Conservation (phyloP, 2,113 vertebrate species). For the Apteryx owenii region DNA sequence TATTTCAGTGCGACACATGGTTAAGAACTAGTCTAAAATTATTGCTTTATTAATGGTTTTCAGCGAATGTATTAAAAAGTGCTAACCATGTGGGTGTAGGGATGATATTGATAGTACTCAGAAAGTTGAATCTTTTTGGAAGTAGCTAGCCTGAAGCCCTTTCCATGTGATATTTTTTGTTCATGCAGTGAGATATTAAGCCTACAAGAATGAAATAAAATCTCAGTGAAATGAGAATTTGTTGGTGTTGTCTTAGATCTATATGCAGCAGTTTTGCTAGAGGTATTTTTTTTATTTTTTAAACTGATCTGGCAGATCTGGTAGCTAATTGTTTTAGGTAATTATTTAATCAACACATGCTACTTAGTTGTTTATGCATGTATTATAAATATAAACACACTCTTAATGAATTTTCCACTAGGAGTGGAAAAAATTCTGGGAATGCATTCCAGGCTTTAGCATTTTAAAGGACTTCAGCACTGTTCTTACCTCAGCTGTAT, state of each 20-base stretch:
- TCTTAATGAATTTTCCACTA: neutral
- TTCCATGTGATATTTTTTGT: slow-evolving; percentile 77
- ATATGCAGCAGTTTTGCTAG: neutral
- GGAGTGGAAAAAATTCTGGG: neutral
- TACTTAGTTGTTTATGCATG: neutral
- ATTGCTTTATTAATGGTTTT: slow-evolving; percentile 83
- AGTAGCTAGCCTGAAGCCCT: slow-evolving; percentile 74
- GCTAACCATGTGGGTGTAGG: slow-evolving; percentile 77
- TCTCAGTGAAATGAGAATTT: slow-evolving; percentile 69
- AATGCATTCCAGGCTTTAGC: neutral
- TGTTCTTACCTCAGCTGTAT: neutral
- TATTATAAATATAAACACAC: neutral
- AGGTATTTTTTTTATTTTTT: neutral
- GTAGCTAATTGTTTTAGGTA: slow-evolving; percentile 9
- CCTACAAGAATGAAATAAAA: slow-evolving; percentile 75
- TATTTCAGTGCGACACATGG: slow-evolving; percentile 80
- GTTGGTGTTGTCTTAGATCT: slow-evolving; percentile 60
- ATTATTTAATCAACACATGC: slow-evolving; percentile 37
- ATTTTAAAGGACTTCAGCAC: neutral
- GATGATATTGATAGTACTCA: slow-evolving; percentile 80
- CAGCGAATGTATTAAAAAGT: slow-evolving; percentile 77
- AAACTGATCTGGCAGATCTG: neutral
- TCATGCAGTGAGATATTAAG: slow-evolving; percentile 76
- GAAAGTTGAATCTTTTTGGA: slow-evolving; percentile 77
- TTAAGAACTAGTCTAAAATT: slow-evolving; percentile 80